phyloP scores from a whole-genome alignment of 2,888 invertebrate species.

The Eueremaeus valkanovi region DNA sequence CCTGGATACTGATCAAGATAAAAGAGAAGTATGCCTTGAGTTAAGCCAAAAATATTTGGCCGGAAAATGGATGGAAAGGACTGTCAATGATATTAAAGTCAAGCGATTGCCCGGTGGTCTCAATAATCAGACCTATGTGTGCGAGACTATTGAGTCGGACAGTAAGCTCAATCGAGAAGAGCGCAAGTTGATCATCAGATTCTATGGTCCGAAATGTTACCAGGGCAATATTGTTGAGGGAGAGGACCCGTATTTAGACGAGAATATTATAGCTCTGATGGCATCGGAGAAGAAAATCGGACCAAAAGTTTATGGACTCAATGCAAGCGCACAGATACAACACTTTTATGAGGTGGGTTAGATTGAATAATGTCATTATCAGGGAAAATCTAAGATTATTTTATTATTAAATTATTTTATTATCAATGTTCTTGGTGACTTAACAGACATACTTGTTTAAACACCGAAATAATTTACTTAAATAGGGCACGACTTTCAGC shows the following conservation, averaged over 20 bases:
- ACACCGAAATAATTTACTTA: too few relatives aligned
- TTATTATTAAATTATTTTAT: too few relatives aligned
- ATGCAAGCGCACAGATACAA: not conserved
- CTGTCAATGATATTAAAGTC: not conserved
- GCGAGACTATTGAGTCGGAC: not conserved
- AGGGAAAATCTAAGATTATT: too few relatives aligned
- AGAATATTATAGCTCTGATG: not conserved
- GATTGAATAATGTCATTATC: too few relatives aligned
- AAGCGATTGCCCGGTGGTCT: not conserved
- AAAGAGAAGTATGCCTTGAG: not conserved
- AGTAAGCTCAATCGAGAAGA: not conserved
- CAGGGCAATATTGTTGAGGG: not conserved
- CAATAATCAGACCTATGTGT: not conserved
- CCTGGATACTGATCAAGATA: too few relatives aligned
- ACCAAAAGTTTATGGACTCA: not conserved
- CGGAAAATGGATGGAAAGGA: not conserved
- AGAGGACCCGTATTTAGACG: not conserved
- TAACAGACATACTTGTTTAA: too few relatives aligned
- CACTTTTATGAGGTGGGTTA: conserved; percentile 1
- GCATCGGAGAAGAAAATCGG: not conserved
- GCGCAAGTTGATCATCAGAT: not conserved
- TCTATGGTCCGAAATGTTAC: not conserved
- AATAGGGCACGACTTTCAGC: too few relatives aligned
- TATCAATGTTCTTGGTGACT: too few relatives aligned
- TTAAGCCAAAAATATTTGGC: not conserved